Conservation (phyloP, 2,888 invertebrate genomes). For the Philereme vetulata region DNA sequence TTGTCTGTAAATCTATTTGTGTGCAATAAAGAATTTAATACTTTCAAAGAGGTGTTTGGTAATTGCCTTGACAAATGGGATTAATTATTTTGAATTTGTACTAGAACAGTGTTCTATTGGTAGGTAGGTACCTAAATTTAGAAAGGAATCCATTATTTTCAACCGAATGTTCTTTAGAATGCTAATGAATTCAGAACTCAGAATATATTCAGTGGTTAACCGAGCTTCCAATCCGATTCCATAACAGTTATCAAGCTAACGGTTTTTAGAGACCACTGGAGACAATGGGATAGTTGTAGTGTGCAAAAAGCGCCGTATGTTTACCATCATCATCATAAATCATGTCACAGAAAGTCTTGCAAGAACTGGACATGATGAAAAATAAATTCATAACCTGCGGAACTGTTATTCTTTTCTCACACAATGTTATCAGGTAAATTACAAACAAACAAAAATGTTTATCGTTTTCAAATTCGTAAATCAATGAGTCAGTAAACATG, state of each 20-base stretch:
- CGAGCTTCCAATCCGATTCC: slow-evolving; percentile 26
- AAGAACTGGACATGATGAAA: slow-evolving; percentile 16
- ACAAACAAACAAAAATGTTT: slow-evolving; percentile 22
- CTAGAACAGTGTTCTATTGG: too few relatives aligned
- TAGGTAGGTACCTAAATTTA: slow-evolving; percentile 14
- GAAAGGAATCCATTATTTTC: neutral
- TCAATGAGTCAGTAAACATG: slow-evolving; percentile 35
- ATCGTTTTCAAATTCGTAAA: slow-evolving; percentile 23
- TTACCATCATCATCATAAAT: slow-evolving; percentile 49
- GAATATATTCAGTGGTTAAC: slow-evolving; percentile 30
- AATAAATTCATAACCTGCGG: slow-evolving; percentile 5
- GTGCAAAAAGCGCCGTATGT: slow-evolving; percentile 52
- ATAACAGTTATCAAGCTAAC: slow-evolving; percentile 50
- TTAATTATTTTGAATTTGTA: too few relatives aligned
- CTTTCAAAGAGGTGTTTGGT: too few relatives aligned
- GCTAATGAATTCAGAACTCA: neutral
- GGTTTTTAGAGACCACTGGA: slow-evolving; percentile 42
- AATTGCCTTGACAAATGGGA: too few relatives aligned
- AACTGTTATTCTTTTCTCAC: neutral
- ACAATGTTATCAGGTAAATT: neutral
- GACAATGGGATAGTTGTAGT: slow-evolving; percentile 39
- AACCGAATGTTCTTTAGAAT: neutral
- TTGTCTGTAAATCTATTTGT: too few relatives aligned
- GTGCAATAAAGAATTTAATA: too few relatives aligned
- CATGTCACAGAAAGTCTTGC: slow-evolving; percentile 36